phyloP scores from a whole-genome alignment of 2,797 vertebrate genomes.

The Onychomys torridus region DNA sequence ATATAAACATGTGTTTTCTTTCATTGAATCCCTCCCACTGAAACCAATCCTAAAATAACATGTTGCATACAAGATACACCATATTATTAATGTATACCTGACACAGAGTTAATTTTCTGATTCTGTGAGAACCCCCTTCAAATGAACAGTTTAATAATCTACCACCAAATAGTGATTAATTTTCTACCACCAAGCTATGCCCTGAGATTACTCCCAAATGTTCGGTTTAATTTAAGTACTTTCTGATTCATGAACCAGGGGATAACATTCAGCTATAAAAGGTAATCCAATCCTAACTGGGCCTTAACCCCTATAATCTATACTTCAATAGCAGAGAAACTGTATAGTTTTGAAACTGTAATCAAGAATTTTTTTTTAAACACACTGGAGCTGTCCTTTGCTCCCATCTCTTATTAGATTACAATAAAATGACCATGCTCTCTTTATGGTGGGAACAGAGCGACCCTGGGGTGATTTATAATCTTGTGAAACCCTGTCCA shows the following conservation, averaged over 20 bases:
- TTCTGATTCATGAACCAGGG: constrained; percentile 91
- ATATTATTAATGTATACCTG: neutral
- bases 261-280: constrained; percentile 91
- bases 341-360: constrained; percentile 92
- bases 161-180: constrained; percentile 90
- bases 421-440: constrained; percentile 91
- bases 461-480: constrained; percentile 95
- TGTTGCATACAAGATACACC: neutral
- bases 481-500: constrained; percentile 95
- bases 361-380: constrained; percentile 89
- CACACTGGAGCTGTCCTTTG: constrained; percentile 93
- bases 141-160: constrained; percentile 87
- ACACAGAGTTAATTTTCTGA: constrained; percentile 87
- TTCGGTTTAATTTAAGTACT: constrained; percentile 92
- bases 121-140: constrained; percentile 82
- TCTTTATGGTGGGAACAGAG: constrained; percentile 94
- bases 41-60: constrained; percentile 51
- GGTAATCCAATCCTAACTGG: constrained; percentile 91
- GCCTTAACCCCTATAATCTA: constrained; percentile 92
- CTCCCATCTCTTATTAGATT: constrained; percentile 95
- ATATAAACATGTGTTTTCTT: constrained; percentile 51
- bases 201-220: constrained; percentile 90
- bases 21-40: neutral
- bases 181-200: constrained; percentile 88
- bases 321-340: constrained; percentile 91